phyloP scores from a whole-genome alignment of 1,140 invertebrate species.

The Drosophila kanapiae region DNA sequence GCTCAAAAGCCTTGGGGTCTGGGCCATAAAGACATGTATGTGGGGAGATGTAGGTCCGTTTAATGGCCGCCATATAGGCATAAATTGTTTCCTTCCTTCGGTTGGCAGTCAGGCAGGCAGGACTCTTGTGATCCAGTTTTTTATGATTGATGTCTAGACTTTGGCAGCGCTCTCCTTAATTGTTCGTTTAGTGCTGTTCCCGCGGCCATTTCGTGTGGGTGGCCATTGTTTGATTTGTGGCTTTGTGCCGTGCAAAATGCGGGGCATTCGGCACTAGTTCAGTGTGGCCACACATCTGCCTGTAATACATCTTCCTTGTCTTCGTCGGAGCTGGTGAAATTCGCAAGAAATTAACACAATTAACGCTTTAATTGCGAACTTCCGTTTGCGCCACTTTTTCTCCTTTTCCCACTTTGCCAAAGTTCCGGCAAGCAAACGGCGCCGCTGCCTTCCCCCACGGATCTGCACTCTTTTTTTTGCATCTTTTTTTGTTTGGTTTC shows the following conservation, averaged over 20 bases:
- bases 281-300: constrained; percentile 9
- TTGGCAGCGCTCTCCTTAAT: constrained; percentile 58
- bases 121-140: constrained; percentile 57
- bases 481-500: constrained; percentile 48
- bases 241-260: constrained; percentile 4
- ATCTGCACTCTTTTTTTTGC: constrained; percentile 26
- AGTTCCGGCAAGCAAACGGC: constrained; percentile 60
- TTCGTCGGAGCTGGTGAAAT: constrained; percentile 48
- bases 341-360: constrained; percentile 81
- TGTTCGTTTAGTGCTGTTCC: constrained; percentile 62
- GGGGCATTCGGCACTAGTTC: constrained; percentile 23
- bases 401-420: constrained; percentile 47
- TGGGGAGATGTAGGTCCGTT: constrained; percentile 26
- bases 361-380: constrained; percentile 82
- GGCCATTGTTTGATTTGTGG: constrained; percentile 42
- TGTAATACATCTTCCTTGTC: constrained; percentile 23
- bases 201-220: constrained; percentile 32
- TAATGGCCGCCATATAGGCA: constrained; percentile 60
- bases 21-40: constrained; percentile 60
- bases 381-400: constrained; percentile 71
- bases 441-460: constrained; percentile 18
- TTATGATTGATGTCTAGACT: constrained; percentile 62
- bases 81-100: constrained; percentile 47
- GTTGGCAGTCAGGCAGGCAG: constrained; percentile 35
- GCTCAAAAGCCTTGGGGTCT: constrained; percentile 21